Evolutionary conservation across 2,113 vertebrate genomes (phyloP).

Genomic region (Tiliqua scincoides): DNA sequence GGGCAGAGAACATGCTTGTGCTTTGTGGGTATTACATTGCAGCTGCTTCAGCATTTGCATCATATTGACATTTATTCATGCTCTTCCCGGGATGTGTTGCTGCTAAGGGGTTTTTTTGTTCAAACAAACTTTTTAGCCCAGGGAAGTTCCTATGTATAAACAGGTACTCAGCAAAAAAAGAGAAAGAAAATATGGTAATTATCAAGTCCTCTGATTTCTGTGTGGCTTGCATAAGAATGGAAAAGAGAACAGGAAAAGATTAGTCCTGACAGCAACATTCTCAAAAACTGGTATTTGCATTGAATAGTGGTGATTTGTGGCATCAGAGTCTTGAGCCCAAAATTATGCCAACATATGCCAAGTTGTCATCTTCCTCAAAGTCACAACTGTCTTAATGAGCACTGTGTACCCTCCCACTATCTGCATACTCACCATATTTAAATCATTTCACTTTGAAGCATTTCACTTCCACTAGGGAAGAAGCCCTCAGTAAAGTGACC

Average conservation of each 20-base stretch:
- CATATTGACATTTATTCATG: constrained; percentile 38
- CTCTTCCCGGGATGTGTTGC: constrained; percentile 3
- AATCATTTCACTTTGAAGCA: neutral
- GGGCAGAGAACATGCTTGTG: neutral
- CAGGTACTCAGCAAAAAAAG: constrained; percentile 9
- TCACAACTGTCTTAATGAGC: neutral
- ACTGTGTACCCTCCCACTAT: neutral
- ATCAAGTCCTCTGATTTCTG: neutral
- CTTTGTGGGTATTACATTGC: neutral
- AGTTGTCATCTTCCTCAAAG: neutral
- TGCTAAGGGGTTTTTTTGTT: neutral
- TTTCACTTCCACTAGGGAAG: too few relatives aligned
- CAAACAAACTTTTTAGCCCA: constrained; percentile 34
- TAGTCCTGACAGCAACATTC: neutral
- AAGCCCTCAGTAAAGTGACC: too few relatives aligned
- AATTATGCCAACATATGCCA: neutral
- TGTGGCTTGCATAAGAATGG: accelerated
- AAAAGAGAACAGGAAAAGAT: neutral
- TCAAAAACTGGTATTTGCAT: neutral
- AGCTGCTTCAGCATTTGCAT: neutral
- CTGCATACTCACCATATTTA: neutral
- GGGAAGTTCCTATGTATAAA: constrained; percentile 12
- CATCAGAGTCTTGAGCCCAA: neutral
- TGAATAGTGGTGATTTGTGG: neutral
- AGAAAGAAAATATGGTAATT: constrained; percentile 22